Evolutionary conservation across 2,113 vertebrate species (phyloP), one percentile per base, ranked within the genome.

Genomic region (Chauna torquata): DNA sequence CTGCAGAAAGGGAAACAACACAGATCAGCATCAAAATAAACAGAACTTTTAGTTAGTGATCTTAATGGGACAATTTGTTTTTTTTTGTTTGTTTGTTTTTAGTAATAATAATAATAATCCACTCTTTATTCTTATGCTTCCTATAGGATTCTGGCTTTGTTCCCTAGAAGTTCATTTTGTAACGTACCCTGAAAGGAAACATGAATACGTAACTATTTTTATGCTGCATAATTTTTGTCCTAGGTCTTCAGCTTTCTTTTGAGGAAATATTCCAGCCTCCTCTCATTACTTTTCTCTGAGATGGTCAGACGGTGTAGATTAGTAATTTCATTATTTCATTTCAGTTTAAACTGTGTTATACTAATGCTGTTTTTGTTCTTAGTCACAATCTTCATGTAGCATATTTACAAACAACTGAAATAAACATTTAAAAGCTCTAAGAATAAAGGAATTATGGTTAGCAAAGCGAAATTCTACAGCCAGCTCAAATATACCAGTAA

Each of bases 161-260:
- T 55, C 8, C 8, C 11, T 32, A 22, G 15, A 87, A 72, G 30
- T 72, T 32, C 15, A 24, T 47, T 71, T 84, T 72, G 0, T n/a
- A 52, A 18, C 3, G 13, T 27, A 38, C 47, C 38, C 8, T 65
- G 8, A 12, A 58, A 82, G 44, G 27, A 90, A 86, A 58, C 34
- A 24, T 0, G 42, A 74, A 45, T 2, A 1, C 58, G 4, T 24
- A 77, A n/a, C 47, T 79, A 30, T 23, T 52, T 36, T 42, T 40
- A 14, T 11, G 1, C 5, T 62, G 27, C 49, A 27, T 2, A 54
- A 3, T 77, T 92, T 76, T 52, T 88, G 15, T 65, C 36, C 20
- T 47, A 5, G 3, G 3, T 7, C 34, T 5, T 68, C 40, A 74
- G 0, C 8, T 55, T 82, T 27, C 2, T 1, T 65, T 36, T 34